phyloP scores from a whole-genome alignment of 2,113 vertebrate species.

The Pterocles orientalis region DNA sequence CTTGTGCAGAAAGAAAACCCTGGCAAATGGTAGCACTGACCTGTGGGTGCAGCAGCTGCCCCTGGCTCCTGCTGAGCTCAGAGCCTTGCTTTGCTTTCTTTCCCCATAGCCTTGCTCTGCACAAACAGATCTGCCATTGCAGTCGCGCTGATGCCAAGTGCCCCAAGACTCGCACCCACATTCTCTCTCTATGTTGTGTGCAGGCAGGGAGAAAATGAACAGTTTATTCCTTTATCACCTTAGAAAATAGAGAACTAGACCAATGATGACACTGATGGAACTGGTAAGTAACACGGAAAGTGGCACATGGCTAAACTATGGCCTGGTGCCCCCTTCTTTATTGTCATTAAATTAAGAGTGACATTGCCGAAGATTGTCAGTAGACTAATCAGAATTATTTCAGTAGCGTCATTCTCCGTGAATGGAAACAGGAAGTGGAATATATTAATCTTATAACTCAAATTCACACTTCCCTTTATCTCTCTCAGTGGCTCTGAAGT shows the following conservation, averaged over 20 bases:
- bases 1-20: not conserved
- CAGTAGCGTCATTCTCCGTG: fast-evolving
- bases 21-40: not conserved
- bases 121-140: fast-evolving
- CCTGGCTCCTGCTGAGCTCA: not conserved
- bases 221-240: not conserved
- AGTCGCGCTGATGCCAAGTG: fast-evolving
- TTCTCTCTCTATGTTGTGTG: not conserved
- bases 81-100: fast-evolving
- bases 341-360: not conserved
- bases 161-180: not conserved
- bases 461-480: not conserved
- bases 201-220: not conserved
- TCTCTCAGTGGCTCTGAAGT: not conserved
- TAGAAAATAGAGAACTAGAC: not conserved
- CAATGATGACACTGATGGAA: not conserved
- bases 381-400: not conserved
- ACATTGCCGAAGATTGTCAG: fast-evolving
- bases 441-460: not conserved
- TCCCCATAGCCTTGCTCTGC: not conserved
- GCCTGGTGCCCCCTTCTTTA: not conserved
- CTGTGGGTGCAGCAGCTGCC: not conserved
- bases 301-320: not conserved
- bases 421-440: not conserved
- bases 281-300: not conserved